Evolutionary conservation across 2,797 vertebrate species (phyloP).

Genomic region (Hydrolagus colliei): DNA sequence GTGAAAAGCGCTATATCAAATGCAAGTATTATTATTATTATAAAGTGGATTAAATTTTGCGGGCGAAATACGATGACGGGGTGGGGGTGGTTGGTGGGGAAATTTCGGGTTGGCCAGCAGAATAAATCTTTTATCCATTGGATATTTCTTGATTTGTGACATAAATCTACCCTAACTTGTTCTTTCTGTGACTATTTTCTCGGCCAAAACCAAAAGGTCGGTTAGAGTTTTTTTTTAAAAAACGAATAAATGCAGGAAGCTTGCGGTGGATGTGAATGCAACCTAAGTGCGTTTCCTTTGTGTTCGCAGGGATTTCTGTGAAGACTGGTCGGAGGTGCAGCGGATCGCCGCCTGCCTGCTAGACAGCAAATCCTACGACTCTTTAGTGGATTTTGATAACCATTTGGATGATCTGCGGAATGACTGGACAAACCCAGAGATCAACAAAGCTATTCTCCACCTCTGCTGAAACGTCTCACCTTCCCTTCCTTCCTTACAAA

Average conservation of each 20-base stretch:
- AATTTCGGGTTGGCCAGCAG: too few species aligned
- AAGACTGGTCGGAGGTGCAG: slow-evolving; percentile 92
- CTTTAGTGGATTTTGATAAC: slow-evolving; percentile 91
- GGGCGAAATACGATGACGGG: too few species aligned
- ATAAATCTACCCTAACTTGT: too few species aligned
- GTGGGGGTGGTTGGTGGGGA: too few species aligned
- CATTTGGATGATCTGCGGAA: slow-evolving; percentile 95
- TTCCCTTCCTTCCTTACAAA: neutral
- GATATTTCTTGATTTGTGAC: too few species aligned
- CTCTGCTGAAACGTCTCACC: slow-evolving; percentile 65
- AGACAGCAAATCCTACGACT: slow-evolving; percentile 83
- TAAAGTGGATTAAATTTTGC: too few species aligned
- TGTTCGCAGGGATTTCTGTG: slow-evolving; percentile 74
- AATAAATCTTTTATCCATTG: too few species aligned
- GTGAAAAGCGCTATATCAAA: too few species aligned
- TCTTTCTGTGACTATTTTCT: too few species aligned
- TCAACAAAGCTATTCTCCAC: slow-evolving; percentile 91
- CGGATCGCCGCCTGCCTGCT: slow-evolving; percentile 79
- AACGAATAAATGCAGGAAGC: neutral
- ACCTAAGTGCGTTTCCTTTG: neutral
- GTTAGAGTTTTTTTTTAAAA: too few species aligned
- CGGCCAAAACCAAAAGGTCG: too few species aligned
- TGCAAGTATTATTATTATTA: too few species aligned
- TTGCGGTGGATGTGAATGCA: neutral
- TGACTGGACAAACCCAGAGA: slow-evolving; percentile 96